phyloP scores from a whole-genome alignment of 2,113 vertebrate genomes.

The Crotalus horridus region DNA sequence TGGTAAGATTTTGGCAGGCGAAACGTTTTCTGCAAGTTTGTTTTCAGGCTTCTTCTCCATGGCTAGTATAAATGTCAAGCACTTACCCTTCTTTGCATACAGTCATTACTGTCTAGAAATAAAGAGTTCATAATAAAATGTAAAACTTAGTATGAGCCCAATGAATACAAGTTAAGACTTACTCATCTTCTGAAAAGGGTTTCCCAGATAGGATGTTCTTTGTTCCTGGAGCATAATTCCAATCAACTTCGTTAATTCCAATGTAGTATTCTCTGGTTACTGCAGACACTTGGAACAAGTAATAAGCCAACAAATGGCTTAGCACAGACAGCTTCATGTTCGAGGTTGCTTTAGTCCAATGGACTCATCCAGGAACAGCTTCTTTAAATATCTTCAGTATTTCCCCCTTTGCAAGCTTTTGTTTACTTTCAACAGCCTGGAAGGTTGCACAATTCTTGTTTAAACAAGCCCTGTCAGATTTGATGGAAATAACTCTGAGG shows the following conservation, averaged over 20 bases:
- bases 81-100: background rate
- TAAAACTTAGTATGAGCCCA: background rate
- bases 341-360: background rate
- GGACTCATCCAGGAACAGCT: background rate
- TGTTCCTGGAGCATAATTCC: constrained; percentile 63
- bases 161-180: constrained; percentile 39
- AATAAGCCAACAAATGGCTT: constrained; percentile 40
- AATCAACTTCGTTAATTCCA: constrained; percentile 60
- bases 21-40: background rate
- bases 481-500: constrained; percentile 38
- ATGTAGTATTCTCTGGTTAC: constrained; percentile 57
- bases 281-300: constrained; percentile 6
- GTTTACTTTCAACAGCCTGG: constrained; percentile 31
- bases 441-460: constrained; percentile 49
- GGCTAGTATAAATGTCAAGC: rapidly evolving
- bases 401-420: constrained; percentile 23
- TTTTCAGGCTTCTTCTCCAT: background rate
- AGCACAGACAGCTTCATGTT: constrained; percentile 51
- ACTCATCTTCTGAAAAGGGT: constrained; percentile 63
- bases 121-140: background rate
- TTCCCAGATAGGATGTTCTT: constrained; percentile 54
- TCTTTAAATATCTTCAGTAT: constrained; percentile 51
- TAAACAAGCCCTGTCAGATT: constrained; percentile 35
- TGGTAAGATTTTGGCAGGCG: background rate
- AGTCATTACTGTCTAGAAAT: background rate